Evolutionary conservation across 2,797 vertebrate species (phyloP).

Genomic region (Catamblyrhynchus diadema): DNA sequence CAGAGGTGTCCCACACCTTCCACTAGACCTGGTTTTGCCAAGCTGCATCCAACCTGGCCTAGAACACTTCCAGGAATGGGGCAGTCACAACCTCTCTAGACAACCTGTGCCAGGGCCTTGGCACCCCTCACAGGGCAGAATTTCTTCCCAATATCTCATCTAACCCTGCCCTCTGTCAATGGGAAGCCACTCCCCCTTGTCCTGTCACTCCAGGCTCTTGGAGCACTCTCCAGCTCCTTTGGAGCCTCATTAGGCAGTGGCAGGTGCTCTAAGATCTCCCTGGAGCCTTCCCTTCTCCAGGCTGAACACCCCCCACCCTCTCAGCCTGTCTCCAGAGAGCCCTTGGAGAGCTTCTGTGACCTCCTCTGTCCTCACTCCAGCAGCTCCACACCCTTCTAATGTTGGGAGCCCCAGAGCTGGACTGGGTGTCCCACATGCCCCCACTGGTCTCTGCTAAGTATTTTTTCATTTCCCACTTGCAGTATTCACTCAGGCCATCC

Average conservation of each 20-base stretch:
- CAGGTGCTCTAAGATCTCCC: neutral
- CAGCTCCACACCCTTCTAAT: neutral
- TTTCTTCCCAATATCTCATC: neutral
- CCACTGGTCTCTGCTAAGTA: neutral
- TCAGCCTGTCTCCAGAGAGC: neutral
- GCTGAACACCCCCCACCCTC: neutral
- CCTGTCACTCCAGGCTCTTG: neutral
- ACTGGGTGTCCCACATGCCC: neutral
- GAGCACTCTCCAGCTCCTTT: neutral
- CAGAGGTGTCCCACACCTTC: neutral
- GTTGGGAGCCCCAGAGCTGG: neutral
- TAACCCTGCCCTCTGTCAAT: neutral
- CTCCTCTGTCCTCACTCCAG: neutral
- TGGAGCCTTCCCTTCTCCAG: neutral
- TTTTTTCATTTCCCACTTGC: rapidly evolving
- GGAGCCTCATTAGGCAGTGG: neutral
- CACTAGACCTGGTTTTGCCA: neutral
- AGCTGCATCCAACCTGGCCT: rapidly evolving
- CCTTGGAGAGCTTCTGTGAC: neutral
- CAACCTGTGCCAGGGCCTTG: neutral
- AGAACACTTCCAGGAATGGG: neutral
- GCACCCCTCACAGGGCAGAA: neutral
- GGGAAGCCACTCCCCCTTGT: neutral
- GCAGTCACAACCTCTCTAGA: neutral
- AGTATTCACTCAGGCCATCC: too few relatives aligned